These are phyloP conservation scores for Phoenoteleia sp. DNA, from an alignment of 2,888 invertebrate species.

Conservation along the genomic window DNA sequence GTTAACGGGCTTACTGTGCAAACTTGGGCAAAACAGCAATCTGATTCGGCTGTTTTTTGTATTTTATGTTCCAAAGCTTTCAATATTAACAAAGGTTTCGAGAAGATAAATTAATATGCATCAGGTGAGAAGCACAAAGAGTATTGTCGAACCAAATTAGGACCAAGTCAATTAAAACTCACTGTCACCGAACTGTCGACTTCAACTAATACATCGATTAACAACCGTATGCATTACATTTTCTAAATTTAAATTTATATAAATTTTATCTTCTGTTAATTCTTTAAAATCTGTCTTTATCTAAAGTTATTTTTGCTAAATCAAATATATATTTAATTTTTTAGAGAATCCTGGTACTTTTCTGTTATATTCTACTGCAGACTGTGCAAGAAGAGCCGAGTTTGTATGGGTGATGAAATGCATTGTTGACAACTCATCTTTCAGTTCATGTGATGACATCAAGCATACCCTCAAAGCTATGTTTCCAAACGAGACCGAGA, in stretches of 20 bases:
- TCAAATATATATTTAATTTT: background rate
- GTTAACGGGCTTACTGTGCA: background rate
- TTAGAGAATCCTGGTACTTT: constrained; percentile 1
- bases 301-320: background rate
- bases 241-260: too few relatives aligned
- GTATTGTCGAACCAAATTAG: background rate
- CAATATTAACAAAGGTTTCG: constrained; percentile 10
- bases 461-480: background rate
- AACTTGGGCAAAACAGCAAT: constrained; percentile 13
- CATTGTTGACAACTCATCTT: background rate
- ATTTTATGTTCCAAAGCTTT: background rate
- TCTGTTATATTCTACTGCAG: background rate
- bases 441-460: constrained; percentile 16
- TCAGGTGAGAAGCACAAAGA: constrained; percentile 2
- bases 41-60: constrained; percentile 2
- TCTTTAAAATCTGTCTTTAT: background rate
- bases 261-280: too few relatives aligned
- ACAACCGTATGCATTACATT: too few relatives aligned
- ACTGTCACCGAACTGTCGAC: background rate
- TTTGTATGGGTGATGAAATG: constrained; percentile 36
- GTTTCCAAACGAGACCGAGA: constrained; percentile 12
- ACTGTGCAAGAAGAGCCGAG: constrained; percentile 22
- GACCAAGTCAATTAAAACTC: constrained; percentile 15
- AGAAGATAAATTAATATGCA: constrained; percentile 23
- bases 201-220: too few relatives aligned